Evolutionary conservation across 1,140 invertebrate species (phyloP).

Genomic region (Contarinia nasturtii): DNA sequence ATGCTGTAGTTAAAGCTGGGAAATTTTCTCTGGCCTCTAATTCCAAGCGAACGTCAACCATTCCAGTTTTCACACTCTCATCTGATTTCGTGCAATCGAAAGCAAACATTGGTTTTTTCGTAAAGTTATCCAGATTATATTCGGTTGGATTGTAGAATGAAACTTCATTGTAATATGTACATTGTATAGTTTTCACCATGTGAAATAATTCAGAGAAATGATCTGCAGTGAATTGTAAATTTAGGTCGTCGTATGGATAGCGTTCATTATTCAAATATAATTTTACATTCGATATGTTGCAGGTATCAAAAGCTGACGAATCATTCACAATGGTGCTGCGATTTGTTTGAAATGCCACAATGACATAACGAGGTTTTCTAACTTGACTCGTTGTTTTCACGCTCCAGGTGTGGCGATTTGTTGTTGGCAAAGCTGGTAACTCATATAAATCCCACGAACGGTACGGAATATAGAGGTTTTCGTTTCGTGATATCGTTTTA

Average conservation of each 20-base stretch:
- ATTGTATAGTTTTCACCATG: constrained; percentile 11
- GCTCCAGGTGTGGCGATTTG: constrained; percentile 13
- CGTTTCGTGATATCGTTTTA: no score
- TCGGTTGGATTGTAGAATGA: constrained; percentile 4
- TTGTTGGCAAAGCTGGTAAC: constrained; percentile 15
- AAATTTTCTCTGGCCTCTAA: constrained; percentile 9
- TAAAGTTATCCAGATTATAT: constrained; percentile 3
- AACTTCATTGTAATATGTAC: no score
- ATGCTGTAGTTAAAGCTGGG: constrained; percentile 8
- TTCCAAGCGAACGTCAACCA: constrained; percentile 11
- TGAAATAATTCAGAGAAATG: constrained; percentile 10
- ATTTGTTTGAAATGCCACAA: constrained; percentile 11
- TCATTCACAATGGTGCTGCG: constrained; percentile 6
- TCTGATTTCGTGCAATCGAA: constrained; percentile 13
- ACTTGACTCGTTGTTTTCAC: no score
- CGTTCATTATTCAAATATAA: constrained; percentile 12
- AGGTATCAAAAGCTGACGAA: constrained; percentile 10
- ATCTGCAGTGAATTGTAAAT: constrained; percentile 8
- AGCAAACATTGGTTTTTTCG: constrained; percentile 8
- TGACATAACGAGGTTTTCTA: constrained; percentile 14
- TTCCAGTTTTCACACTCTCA: constrained; percentile 9
- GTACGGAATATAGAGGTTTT: no score
- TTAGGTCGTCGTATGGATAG: constrained; percentile 15
- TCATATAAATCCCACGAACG: constrained; percentile 20
- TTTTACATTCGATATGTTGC: constrained; percentile 10